Percentiles rank a stretch among this genome's conserved stretches.
Conservation (phyloP, 2,113 vertebrate genomes). For the Nothoprocta pentlandii region DNA sequence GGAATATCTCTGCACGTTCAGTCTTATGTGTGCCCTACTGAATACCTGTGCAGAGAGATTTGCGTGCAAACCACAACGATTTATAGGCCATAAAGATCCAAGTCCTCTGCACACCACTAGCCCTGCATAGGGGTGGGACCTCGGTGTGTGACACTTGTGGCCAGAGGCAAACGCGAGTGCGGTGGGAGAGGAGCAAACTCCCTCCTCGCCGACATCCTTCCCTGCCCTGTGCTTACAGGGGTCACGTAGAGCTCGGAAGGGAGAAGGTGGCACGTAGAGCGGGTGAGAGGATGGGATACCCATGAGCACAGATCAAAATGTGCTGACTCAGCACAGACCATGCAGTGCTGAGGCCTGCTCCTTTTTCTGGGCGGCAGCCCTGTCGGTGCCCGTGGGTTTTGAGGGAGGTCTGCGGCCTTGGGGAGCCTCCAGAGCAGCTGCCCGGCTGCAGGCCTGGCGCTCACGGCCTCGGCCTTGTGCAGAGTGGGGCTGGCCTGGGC, state of each 20-base stretch:
- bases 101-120: not conserved
- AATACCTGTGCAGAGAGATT: not conserved
- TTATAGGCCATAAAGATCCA: constrained; percentile 24
- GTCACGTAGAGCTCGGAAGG: not conserved
- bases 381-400: not conserved
- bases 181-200: not conserved
- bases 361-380: not conserved
- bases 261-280: not conserved
- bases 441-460: not conserved
- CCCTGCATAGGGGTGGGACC: not conserved
- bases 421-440: not conserved
- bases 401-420: too few species aligned
- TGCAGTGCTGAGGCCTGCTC: too few species aligned
- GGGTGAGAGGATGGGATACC: not conserved
- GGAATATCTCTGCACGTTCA: not conserved
- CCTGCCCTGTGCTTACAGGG: not conserved
- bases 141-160: not conserved
- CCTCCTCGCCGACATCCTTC: not conserved
- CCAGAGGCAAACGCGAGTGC: not conserved
- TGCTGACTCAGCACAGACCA: not conserved
- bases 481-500: not conserved
- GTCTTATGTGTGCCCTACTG: not conserved
- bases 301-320: not conserved
- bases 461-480: too few species aligned
- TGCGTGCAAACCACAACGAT: constrained; percentile 11